Conservation (phyloP, 1,140 invertebrate genomes). For the Homalodisca vitripennis region DNA sequence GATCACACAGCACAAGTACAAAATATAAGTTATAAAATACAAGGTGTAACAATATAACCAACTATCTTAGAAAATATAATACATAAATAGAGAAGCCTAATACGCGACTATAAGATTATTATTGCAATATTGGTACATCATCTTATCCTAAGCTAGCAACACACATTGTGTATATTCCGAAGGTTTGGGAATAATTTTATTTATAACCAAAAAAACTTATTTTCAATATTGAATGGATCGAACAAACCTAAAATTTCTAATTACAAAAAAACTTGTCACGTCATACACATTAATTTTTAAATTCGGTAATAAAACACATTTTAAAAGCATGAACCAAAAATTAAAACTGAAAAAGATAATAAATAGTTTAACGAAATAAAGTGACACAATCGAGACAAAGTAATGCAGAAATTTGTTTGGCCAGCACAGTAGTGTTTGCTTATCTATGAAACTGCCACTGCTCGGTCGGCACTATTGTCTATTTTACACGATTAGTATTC, state of each 20-base stretch:
- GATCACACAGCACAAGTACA: background rate
- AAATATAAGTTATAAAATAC: conserved; percentile 16
- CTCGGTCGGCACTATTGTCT: background rate
- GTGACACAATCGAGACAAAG: background rate
- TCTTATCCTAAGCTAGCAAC: background rate
- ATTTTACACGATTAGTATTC: background rate
- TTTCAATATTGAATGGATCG: background rate
- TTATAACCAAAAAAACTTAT: background rate
- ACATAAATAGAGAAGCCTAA: background rate
- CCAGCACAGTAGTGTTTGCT: background rate
- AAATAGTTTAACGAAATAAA: background rate
- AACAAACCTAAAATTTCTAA: background rate
- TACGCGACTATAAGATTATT: background rate
- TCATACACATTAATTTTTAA: background rate
- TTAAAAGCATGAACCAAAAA: background rate
- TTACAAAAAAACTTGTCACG: background rate
- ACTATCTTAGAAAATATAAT: background rate
- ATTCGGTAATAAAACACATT: background rate
- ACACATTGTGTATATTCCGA: background rate
- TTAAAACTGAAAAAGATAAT: background rate
- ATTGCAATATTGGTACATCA: conserved; percentile 9
- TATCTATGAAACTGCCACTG: background rate
- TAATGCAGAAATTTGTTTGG: background rate
- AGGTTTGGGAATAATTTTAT: background rate
- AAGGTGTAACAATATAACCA: conserved; percentile 3